phyloP scores from a whole-genome alignment of 2,113 vertebrate species.

The Petrocephalus zakoni region DNA sequence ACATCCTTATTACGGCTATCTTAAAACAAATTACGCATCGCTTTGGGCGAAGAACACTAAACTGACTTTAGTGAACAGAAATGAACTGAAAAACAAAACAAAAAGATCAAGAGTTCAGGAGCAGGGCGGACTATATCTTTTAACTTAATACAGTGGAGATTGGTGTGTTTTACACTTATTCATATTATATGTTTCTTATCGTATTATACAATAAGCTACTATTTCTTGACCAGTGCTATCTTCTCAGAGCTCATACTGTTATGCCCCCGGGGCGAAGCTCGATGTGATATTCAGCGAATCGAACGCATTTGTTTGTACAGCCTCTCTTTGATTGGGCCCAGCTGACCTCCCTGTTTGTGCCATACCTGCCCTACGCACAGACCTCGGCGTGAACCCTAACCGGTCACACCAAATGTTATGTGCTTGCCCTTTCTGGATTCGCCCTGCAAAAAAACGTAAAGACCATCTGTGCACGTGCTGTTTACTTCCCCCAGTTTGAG shows the following conservation, averaged over 20 bases:
- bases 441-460: background rate
- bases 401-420: background rate
- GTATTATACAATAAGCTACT: slow-evolving; percentile 17
- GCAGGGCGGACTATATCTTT: slow-evolving; percentile 18
- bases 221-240: slow-evolving; percentile 29
- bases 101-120: slow-evolving; percentile 12
- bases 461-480: background rate
- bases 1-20: background rate
- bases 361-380: slow-evolving; percentile 5
- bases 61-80: background rate
- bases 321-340: slow-evolving; percentile 14
- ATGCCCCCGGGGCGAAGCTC: slow-evolving; percentile 23
- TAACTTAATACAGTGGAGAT: slow-evolving; percentile 1
- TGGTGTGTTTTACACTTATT: background rate
- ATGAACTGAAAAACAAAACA: background rate
- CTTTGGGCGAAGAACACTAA: background rate
- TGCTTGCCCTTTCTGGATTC: background rate
- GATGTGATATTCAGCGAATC: slow-evolving; percentile 22
- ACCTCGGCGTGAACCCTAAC: background rate
- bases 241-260: slow-evolving; percentile 17
- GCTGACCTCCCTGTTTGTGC: slow-evolving; percentile 21
- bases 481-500: background rate
- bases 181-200: slow-evolving; percentile 26
- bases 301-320: slow-evolving; percentile 28
- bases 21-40: background rate